Conservation (phyloP, 2,113 vertebrate species). For the Gobius niger region DNA sequence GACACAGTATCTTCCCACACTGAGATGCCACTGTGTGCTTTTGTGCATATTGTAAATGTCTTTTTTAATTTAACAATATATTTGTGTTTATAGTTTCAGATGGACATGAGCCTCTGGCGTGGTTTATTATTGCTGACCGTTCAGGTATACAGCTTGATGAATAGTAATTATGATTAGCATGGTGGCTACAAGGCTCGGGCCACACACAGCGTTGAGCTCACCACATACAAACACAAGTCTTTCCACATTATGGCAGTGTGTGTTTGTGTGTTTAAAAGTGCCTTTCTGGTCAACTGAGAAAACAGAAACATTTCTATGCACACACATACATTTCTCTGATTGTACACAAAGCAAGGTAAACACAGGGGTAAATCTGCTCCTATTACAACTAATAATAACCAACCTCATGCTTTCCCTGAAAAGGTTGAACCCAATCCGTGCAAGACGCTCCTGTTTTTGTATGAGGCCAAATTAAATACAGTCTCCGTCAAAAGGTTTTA, state of each 20-base stretch:
- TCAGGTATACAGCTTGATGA: constrained; percentile 45
- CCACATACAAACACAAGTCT: constrained; percentile 31
- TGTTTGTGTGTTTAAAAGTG: constrained; percentile 65
- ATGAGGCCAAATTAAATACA: neutral
- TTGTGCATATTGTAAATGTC: constrained; percentile 9
- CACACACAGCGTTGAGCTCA: constrained; percentile 52
- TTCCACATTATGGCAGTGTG: constrained; percentile 61
- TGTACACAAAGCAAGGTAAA: constrained; percentile 27
- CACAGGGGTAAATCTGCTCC: constrained; percentile 37
- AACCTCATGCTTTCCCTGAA: constrained; percentile 3
- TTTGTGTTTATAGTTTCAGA: constrained; percentile 56
- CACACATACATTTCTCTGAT: constrained; percentile 47
- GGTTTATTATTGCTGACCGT: constrained; percentile 58
- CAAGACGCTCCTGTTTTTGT: neutral
- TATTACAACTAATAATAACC: constrained; percentile 25
- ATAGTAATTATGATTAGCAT: constrained; percentile 66
- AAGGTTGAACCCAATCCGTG: neutral
- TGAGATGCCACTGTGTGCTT: neutral
- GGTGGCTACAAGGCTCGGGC: constrained; percentile 46
- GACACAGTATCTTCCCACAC: neutral
- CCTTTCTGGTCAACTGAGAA: constrained; percentile 61
- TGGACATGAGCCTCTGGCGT: constrained; percentile 30
- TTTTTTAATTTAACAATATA: constrained; percentile 21
- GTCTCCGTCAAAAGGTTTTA: neutral
- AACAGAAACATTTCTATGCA: constrained; percentile 59